Evolutionary conservation across 2,888 invertebrate genomes (phyloP), one percentile per base, ranked within the genome.

Genomic region (Ochropacha duplaris): DNA sequence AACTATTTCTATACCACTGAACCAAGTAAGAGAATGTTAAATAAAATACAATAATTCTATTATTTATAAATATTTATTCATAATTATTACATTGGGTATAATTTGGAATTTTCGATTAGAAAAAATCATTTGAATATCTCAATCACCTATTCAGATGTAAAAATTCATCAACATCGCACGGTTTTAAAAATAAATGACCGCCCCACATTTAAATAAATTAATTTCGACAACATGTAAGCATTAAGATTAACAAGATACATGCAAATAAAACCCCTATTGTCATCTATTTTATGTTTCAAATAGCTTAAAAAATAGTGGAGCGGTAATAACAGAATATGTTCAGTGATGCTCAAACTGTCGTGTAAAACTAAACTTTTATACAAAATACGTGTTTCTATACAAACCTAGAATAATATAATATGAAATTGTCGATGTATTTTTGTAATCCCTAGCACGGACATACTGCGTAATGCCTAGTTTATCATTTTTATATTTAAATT

Each of bases 21-120:
- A 24, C 24, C 31, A 34, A 8, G n/a, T 36, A 36, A 36, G 22
- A 9, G 2, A 49, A 22, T 19, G n/a, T n/a, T n/a, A 55, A 49
- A 49, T 14, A 44, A 49, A 4, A 54, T 26, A 22, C 54, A 59
- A 22, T 16, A 24, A 56, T 50, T 69, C 78, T 81, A 83, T 88
- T 89, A 74, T 85, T 90, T 90, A 91, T 90, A 90, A 90, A 91
- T 90, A 90, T 91, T 89, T 90, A 91, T 88, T 87, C 79, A 86
- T 90, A 83, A 88, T 88, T 79, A 85, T 88, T 87, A 89, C 84
- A 90, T 81, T 86, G 86, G 88, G 86, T 84, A 85, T 88, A 88
- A 88, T 89, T 90, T 90, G 82, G 85, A 87, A 86, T 85, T 84
- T 80, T 69, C 69, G 71, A 78, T 81, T 79, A 74, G 74, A 80